phyloP scores from a whole-genome alignment of 2,113 vertebrate genomes.

The Larimichthys polyactis region DNA sequence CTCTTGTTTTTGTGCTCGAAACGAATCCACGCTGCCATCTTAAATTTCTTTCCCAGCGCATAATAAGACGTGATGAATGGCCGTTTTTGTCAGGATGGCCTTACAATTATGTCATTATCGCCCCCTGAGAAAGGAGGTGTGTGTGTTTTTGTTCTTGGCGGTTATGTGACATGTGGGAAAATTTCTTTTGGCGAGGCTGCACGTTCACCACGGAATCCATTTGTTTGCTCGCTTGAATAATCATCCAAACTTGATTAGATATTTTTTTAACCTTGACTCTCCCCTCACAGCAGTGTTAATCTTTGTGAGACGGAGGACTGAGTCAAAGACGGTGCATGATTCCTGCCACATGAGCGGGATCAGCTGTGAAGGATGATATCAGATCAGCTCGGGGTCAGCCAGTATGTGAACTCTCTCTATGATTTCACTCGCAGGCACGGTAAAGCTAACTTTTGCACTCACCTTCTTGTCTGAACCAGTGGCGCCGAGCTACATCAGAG shows the following conservation, averaged over 20 bases:
- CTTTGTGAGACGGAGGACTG: constrained; percentile 22
- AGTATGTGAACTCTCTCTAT: constrained; percentile 24
- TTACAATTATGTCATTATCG: constrained; percentile 80
- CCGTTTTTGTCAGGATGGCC: constrained; percentile 64
- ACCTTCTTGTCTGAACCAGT: constrained; percentile 25
- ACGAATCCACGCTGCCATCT: constrained; percentile 68
- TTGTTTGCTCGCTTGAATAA: constrained; percentile 62
- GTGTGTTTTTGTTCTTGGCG: constrained; percentile 39
- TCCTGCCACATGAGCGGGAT: constrained; percentile 54
- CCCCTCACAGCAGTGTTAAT: constrained; percentile 19
- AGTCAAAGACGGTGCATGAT: constrained; percentile 48
- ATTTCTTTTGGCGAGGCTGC: constrained; percentile 10
- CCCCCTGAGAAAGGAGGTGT: constrained; percentile 61
- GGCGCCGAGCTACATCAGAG: constrained; percentile 29
- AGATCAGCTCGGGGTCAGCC: constrained; percentile 53
- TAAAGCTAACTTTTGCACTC: constrained; percentile 21
- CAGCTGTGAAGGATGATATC: constrained; percentile 56
- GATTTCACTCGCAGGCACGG: constrained; percentile 24
- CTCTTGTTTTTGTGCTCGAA: constrained; percentile 59
- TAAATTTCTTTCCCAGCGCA: constrained; percentile 56
- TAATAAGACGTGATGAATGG: constrained; percentile 72
- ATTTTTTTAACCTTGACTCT: constrained; percentile 57
- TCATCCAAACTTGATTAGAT: constrained; percentile 49
- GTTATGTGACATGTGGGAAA: constrained; percentile 57
- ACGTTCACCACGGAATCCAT: constrained; percentile 37